Base-by-base conservation (phyloP, 53 echinoderm and acorn worm species). In the Echinometra lucunter region DNA sequence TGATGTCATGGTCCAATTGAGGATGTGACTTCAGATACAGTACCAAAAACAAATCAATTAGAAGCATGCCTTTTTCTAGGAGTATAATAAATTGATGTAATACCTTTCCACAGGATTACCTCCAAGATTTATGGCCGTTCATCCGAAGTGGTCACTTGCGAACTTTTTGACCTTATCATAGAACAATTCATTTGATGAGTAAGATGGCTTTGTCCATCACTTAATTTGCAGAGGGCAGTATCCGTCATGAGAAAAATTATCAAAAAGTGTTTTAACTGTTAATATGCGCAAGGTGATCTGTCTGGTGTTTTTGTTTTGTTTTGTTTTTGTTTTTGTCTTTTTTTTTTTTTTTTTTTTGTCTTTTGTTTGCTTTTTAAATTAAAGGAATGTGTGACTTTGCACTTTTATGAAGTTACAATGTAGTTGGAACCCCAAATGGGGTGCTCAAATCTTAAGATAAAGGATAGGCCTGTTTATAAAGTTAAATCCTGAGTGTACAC, bases 81-180 rank as follows among this genome's bases (percentile, higher is more conserved):
- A 63, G 19, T 7, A 56, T 7, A 9, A 56, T 7, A 25, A 66
- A 69, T 69, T 34, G 78, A 42, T 78, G 17, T 40, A 42, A 78
- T 78, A 21, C 78, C 78, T 78, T 35, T 78, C 37, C 19, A 17
- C 6, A 19, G 78, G 78, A 78, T 78, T 78, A 38, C 42, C 35
- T 19, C 42, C 42, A 78, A 42, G 78, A 78, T 78, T 78, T 40
- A 78, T 78, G 19, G 6, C 78, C 78, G 7, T 19, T 42, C n/a
- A n/a, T n/a, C 40, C 21, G 42, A 78, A 78, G 78, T 78, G 78
- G 78, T 78, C 78, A 78, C 78, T 78, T 40, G 38, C 37, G 42
- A 42, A 78, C 5, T 21, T 63, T 12, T 63, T 78, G 42, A 40
- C 38, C 78, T 78, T 13, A 78, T 42, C 42, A 78, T 78, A 40